Evolutionary conservation across 2,888 invertebrate genomes (phyloP), one percentile per base, ranked within the genome.

Genomic region (Rotaria sp.): DNA sequence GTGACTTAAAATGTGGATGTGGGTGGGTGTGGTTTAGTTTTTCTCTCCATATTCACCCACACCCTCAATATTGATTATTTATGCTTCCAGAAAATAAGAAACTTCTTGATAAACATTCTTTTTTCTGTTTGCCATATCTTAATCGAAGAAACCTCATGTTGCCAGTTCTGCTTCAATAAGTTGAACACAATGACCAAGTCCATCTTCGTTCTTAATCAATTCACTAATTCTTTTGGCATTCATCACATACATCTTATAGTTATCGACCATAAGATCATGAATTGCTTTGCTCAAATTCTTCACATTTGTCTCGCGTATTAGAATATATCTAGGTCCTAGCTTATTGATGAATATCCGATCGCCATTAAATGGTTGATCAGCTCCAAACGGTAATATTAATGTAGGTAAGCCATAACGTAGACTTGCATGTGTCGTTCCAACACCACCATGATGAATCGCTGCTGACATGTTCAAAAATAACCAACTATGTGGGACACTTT

Each of bases 361-460:
- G 45, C 80, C 80, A 35, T 80, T 80, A 5, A 80, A 80, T 41
- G 80, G 80, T 80, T 80, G 80, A 80, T 80, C 80, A 45, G 80
- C 80, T 26, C 80, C 80, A 45, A 80, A 80, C 2, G 80, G 45
- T 80, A 80, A 26, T 41, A 80, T n/a, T 45, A 80, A 80, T 80
- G 80, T 80, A 10, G 80, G 80, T 45, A 80, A 80, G 26, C 41
- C 80, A 80, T 45, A 80, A 13, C 80, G 10, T 45, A 80, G 13
- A 80, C 80, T 35, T 45, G 80, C 8, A 80, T 80, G 80, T 4
- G 80, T 80, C 1, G 80, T 80, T 26, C 80, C 80, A 18, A 45
- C 80, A 41, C 80, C 80, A 24, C 80, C 80, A 45, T 80, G 80
- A 45, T 80, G 80, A 45, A 80, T n/a, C 0, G 35, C 45, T 26